These are phyloP conservation scores for Trichoplusia ni DNA, from an alignment of 1,140 invertebrate genomes.

Conservation along the genomic window DNA sequence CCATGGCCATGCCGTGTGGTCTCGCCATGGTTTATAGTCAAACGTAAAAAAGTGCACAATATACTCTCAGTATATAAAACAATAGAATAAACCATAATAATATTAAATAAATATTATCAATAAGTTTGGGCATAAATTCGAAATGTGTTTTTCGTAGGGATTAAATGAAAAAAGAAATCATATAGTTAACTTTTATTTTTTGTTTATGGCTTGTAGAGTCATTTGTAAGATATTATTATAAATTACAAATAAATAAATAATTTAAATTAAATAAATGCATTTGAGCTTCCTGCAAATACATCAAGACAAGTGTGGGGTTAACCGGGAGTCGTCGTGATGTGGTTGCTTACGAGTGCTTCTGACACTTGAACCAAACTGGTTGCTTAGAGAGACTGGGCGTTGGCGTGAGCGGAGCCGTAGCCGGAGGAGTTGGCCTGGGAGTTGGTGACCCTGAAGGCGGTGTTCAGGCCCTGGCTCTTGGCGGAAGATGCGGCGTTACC, in stretches of 20 bases:
- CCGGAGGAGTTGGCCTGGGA: slow-evolving; percentile 65
- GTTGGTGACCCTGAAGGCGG: slow-evolving; percentile 59
- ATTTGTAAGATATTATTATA: not conserved
- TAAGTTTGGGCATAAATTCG: too few relatives aligned
- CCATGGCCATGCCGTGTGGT: too few relatives aligned
- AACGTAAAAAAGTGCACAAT: too few relatives aligned
- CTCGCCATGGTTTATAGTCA: too few relatives aligned
- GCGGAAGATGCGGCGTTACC: slow-evolving; percentile 58
- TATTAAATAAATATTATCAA: too few relatives aligned
- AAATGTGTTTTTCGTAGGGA: too few relatives aligned
- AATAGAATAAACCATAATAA: too few relatives aligned
- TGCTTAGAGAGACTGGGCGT: slow-evolving; percentile 41
- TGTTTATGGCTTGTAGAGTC: too few relatives aligned
- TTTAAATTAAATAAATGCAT: slow-evolving; percentile 56
- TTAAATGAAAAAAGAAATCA: too few relatives aligned
- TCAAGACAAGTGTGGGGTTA: slow-evolving; percentile 62
- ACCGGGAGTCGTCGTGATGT: slow-evolving; percentile 66
- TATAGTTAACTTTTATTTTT: too few relatives aligned
- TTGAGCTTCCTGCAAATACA: slow-evolving; percentile 57
- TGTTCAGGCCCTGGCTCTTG: slow-evolving; percentile 50
- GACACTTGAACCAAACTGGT: slow-evolving; percentile 42
- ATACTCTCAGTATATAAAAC: too few relatives aligned
- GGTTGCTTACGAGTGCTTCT: slow-evolving; percentile 47
- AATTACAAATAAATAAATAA: slow-evolving; percentile 37
- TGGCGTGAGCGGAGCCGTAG: slow-evolving; percentile 55